Evolutionary conservation across 64 coral and sea anemone species (phyloP).

Genomic region (Dendronephthya gigantea): DNA sequence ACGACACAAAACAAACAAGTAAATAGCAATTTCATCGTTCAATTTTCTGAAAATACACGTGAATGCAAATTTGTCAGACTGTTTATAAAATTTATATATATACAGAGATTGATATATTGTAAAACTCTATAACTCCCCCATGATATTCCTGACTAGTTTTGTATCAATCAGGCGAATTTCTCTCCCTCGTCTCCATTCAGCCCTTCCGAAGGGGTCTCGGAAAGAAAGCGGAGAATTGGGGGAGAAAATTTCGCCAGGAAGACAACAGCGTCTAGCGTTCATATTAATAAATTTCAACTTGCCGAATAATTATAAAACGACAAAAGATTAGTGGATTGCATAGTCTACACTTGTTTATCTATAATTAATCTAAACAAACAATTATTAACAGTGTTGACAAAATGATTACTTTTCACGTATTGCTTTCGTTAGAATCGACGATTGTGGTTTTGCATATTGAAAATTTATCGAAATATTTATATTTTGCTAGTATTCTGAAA

Average conservation of each 20-base stretch:
- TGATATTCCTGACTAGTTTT: background rate
- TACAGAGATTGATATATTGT: background rate
- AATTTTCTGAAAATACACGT: background rate
- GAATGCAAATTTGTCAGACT: background rate
- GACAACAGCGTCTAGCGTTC: no score
- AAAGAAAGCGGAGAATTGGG: no score
- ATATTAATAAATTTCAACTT: background rate
- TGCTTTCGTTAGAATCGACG: background rate
- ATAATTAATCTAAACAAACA: background rate
- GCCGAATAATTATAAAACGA: background rate
- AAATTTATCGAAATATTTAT: no score
- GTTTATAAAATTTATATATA: background rate
- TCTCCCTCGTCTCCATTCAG: no score
- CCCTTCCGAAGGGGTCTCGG: no score
- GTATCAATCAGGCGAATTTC: no score
- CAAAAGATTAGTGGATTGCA: background rate
- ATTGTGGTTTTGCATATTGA: background rate
- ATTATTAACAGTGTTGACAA: background rate
- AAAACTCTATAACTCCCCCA: background rate
- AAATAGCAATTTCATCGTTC: background rate
- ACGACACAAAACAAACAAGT: background rate
- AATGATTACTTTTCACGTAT: background rate
- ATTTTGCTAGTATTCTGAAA: no score
- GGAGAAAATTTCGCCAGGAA: no score
- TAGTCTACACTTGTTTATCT: background rate